Evolutionary conservation across 2,113 vertebrate genomes (phyloP).

Genomic region (Tenrec ecaudatus): DNA sequence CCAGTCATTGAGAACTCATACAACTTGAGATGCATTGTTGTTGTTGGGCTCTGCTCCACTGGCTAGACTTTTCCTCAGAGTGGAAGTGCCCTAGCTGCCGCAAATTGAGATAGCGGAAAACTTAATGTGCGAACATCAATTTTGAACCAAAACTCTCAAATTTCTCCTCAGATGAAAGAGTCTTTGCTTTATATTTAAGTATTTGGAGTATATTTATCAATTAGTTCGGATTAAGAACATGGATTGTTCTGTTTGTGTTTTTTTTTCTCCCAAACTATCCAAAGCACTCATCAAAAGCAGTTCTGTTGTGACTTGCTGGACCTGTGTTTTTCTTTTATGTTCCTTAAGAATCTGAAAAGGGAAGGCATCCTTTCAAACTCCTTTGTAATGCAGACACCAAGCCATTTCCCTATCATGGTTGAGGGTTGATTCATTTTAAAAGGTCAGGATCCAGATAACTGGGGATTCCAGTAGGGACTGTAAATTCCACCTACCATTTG

Average conservation of each 20-base stretch:
- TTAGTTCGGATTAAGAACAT: conserved; percentile 35
- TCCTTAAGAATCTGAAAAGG: conserved; percentile 7
- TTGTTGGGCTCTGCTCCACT: neutral
- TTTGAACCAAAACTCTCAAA: conserved; percentile 35
- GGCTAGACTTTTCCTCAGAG: neutral
- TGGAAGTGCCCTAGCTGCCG: neutral
- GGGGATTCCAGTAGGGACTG: neutral
- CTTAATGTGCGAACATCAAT: conserved; percentile 56
- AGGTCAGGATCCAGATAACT: neutral
- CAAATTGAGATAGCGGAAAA: neutral
- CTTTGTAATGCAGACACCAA: conserved; percentile 2
- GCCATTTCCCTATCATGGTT: neutral
- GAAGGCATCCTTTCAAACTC: neutral
- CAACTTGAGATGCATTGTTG: conserved; percentile 53
- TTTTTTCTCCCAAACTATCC: neutral
- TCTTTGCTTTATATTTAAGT: conserved; percentile 2
- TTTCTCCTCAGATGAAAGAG: conserved; percentile 22
- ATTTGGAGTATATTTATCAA: conserved; percentile 38
- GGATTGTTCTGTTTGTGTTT: neutral
- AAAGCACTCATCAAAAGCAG: neutral
- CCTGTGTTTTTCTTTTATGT: neutral
- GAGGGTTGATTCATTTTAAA: neutral
- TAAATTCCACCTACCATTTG: neutral
- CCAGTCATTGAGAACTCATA: conserved; percentile 60
- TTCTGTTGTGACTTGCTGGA: conserved; percentile 15